phyloP scores from a whole-genome alignment of 2,797 vertebrate genomes.

The Calcarius lapponicus region DNA sequence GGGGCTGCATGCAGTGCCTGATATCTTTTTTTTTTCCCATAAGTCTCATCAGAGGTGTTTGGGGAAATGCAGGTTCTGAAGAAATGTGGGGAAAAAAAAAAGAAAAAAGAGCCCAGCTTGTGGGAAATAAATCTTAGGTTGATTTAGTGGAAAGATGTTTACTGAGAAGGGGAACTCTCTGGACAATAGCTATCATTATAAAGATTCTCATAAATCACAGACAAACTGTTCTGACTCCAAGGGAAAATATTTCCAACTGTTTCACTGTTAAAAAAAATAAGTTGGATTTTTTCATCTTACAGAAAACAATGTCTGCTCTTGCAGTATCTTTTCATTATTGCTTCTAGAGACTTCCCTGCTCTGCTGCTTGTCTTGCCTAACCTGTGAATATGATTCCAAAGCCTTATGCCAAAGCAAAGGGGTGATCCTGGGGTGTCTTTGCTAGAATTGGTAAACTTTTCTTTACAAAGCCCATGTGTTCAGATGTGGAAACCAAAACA shows the following conservation, averaged over 20 bases:
- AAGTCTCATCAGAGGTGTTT: not conserved
- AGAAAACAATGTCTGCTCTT: not conserved
- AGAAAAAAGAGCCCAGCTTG: not conserved
- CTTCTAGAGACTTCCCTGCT: not conserved
- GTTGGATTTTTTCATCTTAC: not conserved
- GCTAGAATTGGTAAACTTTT: not conserved
- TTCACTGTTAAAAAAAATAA: not conserved
- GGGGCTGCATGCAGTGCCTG: not conserved
- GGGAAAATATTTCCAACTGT: not conserved
- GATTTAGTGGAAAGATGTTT: not conserved
- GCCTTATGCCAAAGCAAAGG: not conserved
- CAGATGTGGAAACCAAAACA: not conserved
- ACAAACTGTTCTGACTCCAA: not conserved
- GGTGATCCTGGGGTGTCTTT: not conserved
- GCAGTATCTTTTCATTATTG: not conserved
- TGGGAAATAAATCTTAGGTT: not conserved
- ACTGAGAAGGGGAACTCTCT: not conserved
- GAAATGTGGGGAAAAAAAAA: rapidly evolving
- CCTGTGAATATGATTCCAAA: not conserved
- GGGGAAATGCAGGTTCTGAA: not conserved
- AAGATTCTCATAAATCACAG: not conserved
- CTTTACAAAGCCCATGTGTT: not conserved
- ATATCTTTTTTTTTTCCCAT: not conserved
- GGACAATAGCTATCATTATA: not conserved
- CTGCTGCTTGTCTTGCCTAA: not conserved